These are phyloP conservation scores for Heterochromis multidens DNA, from an alignment of 2,113 vertebrate genomes.

Conservation along the genomic window DNA sequence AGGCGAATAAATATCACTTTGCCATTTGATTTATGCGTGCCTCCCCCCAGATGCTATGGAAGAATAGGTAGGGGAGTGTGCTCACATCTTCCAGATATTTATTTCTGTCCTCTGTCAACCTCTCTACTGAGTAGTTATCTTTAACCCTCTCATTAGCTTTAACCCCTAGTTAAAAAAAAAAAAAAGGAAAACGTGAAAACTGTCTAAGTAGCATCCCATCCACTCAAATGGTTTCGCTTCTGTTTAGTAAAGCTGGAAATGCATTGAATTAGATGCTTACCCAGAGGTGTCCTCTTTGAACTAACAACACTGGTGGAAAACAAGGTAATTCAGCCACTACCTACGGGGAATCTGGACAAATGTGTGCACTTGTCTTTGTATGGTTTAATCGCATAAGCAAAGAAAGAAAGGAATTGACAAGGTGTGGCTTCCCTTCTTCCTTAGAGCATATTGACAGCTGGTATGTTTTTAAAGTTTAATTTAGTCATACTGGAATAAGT, in stretches of 20 bases:
- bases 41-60: neutral
- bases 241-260: neutral
- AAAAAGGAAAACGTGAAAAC: neutral
- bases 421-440: neutral
- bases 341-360: neutral
- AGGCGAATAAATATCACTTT: slow-evolving; percentile 51
- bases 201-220: neutral
- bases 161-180: neutral
- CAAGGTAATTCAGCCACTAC: neutral
- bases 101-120: slow-evolving; percentile 19
- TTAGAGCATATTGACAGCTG: neutral
- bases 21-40: slow-evolving; percentile 39
- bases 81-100: neutral
- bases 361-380: neutral
- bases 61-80: neutral
- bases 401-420: neutral
- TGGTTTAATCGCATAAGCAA: neutral
- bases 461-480: neutral
- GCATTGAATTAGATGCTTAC: neutral
- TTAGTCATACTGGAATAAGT: too few relatives aligned
- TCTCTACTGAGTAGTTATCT: neutral
- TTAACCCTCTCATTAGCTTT: slow-evolving; percentile 19
- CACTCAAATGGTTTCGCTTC: neutral
- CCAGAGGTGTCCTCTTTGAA: neutral
- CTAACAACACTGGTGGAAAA: neutral